phyloP scores from a whole-genome alignment of 2,888 invertebrate genomes.

The Cephus sareptanus region DNA sequence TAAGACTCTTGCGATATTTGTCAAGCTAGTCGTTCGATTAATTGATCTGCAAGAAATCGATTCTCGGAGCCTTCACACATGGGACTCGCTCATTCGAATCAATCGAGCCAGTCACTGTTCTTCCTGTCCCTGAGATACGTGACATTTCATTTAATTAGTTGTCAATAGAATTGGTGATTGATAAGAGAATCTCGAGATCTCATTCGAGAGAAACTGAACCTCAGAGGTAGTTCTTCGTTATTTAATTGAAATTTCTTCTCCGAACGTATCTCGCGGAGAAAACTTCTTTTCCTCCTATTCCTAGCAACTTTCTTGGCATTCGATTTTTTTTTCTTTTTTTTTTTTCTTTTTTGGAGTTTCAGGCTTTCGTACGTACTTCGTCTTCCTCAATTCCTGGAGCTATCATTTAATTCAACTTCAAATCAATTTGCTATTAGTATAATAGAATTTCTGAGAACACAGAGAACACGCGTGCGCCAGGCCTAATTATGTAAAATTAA shows the following conservation, averaged over 20 bases:
- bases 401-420: neutral
- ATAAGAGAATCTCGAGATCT: neutral
- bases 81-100: neutral
- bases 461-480: neutral
- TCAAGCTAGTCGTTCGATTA: slow-evolving; percentile 7
- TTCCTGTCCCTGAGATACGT: neutral
- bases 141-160: neutral
- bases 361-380: neutral
- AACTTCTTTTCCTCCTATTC: neutral
- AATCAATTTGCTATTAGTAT: neutral
- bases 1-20: slow-evolving; percentile 3
- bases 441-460: neutral
- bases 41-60: slow-evolving; percentile 11
- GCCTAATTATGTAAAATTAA: slow-evolving; percentile 12
- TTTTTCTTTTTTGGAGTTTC: neutral
- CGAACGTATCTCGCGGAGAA: too few relatives aligned
- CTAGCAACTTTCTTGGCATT: neutral
- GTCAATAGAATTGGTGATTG: neutral
- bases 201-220: neutral
- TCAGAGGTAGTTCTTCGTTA: neutral
- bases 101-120: neutral
- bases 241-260: neutral
- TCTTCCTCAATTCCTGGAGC: neutral
- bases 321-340: too few relatives aligned
- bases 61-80: neutral